Percentiles rank a stretch among this genome's conserved stretches.
phyloP scores from a whole-genome alignment of 1,140 invertebrate genomes.

The Drosophila pseudoobscura region DNA sequence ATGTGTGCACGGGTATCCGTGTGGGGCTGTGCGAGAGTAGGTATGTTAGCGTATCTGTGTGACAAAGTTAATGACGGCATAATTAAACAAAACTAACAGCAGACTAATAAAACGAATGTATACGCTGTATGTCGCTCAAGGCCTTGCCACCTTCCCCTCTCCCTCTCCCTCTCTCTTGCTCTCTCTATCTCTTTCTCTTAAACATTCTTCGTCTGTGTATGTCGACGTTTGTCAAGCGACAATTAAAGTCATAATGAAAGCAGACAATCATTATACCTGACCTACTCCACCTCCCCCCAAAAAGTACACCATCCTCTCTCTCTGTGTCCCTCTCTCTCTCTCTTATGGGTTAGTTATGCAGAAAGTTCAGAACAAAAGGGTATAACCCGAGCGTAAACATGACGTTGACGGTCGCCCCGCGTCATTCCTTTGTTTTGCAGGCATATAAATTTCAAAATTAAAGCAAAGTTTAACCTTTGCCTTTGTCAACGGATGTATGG shows the following conservation, averaged over 20 bases:
- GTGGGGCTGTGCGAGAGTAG: constrained; percentile 1
- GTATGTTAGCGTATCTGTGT: constrained; percentile 31
- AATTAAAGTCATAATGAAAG: constrained; percentile 73
- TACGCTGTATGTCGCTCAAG: constrained; percentile 57
- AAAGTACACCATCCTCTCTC: not conserved
- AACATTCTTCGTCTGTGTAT: constrained; percentile 8
- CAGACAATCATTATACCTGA: constrained; percentile 47
- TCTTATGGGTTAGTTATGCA: constrained; percentile 53
- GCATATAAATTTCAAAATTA: constrained; percentile 58
- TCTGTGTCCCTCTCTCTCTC: not conserved
- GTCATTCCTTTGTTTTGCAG: constrained; percentile 26
- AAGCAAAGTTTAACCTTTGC: constrained; percentile 56
- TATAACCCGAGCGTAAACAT: constrained; percentile 45
- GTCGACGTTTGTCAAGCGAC: constrained; percentile 56
- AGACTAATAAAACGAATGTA: constrained; percentile 77
- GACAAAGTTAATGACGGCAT: constrained; percentile 79
- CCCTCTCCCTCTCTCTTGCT: not conserved
- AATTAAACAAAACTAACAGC: constrained; percentile 81
- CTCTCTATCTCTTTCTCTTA: not conserved
- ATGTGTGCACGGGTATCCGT: constrained; percentile 11
- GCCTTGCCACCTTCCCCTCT: constrained; percentile 23
- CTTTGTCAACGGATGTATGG: constrained; percentile 13
- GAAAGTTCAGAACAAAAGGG: constrained; percentile 61
- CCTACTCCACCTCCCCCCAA: not conserved
- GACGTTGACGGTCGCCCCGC: constrained; percentile 19